phyloP scores from a whole-genome alignment of 2,888 invertebrate genomes.

The Himalopsyche japonica region DNA sequence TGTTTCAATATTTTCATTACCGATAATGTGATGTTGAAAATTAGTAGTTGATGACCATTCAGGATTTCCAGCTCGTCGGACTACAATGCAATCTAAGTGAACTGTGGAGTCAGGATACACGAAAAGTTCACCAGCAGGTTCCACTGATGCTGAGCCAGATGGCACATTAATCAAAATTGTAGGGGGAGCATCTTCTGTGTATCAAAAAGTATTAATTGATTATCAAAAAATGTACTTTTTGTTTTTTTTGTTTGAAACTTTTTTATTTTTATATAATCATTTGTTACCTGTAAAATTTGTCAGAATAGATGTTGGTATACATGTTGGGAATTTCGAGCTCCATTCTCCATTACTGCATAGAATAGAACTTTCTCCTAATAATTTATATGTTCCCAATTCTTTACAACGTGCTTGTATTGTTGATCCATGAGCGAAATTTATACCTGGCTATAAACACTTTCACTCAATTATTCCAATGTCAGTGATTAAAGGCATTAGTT shows the following conservation, averaged over 20 bases:
- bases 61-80: constrained; percentile 75
- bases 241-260: neutral
- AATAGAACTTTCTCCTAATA: constrained; percentile 75
- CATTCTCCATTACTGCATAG: constrained; percentile 83
- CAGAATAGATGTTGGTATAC: constrained; percentile 82
- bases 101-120: constrained; percentile 81
- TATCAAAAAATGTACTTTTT: no score
- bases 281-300: constrained; percentile 79
- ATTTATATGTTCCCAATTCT: constrained; percentile 81
- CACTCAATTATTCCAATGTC: neutral
- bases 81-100: constrained; percentile 81
- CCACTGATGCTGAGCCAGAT: constrained; percentile 79
- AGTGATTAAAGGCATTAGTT: neutral
- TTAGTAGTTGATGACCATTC: constrained; percentile 89
- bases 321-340: constrained; percentile 77
- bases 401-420: constrained; percentile 76
- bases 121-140: constrained; percentile 76
- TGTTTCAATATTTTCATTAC: constrained; percentile 51
- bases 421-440: constrained; percentile 77
- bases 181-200: constrained; percentile 78
- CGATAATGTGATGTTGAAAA: constrained; percentile 76
- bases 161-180: constrained; percentile 77
- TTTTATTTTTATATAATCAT: neutral
- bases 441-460: constrained; percentile 52
- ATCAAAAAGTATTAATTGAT: constrained; percentile 10